Evolutionary conservation across 2,113 vertebrate genomes (phyloP).

Genomic region (Azemiops feae): DNA sequence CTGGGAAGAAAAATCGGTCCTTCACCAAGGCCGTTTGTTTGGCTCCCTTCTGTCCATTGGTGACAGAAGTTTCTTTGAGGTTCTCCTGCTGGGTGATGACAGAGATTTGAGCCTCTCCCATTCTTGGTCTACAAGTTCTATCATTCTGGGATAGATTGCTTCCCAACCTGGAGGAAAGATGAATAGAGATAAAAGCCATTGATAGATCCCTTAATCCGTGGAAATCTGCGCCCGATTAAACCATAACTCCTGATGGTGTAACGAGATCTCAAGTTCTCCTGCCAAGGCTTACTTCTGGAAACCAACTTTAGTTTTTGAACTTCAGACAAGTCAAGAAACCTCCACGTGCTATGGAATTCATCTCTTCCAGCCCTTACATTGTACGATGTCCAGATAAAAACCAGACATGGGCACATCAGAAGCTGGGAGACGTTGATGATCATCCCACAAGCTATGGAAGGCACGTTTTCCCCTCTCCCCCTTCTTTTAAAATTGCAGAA

Average conservation of each 20-base stretch:
- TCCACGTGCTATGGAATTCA: background rate
- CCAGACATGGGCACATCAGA: background rate
- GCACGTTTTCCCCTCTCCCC: conserved; percentile 2
- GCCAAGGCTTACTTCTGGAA: background rate
- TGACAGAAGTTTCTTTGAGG: background rate
- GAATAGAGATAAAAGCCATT: background rate
- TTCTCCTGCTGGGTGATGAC: background rate
- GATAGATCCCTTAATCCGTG: background rate
- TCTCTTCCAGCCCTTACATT: background rate
- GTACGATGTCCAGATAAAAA: background rate
- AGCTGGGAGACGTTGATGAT: no score
- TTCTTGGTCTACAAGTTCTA: background rate
- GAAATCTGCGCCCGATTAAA: background rate
- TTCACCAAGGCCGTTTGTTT: no score
- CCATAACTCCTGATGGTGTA: background rate
- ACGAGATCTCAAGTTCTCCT: background rate
- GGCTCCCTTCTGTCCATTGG: no score
- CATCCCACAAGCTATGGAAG: conserved; percentile 29
- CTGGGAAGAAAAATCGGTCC: background rate
- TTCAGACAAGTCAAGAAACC: background rate
- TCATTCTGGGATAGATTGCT: background rate
- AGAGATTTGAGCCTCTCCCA: background rate
- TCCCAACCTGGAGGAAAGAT: background rate
- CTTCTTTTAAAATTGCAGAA: conserved; percentile 36
- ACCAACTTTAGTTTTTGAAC: background rate